These are phyloP conservation scores for Coenobita brevimanus DNA, from an alignment of 1,140 invertebrate genomes.

Conservation along the genomic window DNA sequence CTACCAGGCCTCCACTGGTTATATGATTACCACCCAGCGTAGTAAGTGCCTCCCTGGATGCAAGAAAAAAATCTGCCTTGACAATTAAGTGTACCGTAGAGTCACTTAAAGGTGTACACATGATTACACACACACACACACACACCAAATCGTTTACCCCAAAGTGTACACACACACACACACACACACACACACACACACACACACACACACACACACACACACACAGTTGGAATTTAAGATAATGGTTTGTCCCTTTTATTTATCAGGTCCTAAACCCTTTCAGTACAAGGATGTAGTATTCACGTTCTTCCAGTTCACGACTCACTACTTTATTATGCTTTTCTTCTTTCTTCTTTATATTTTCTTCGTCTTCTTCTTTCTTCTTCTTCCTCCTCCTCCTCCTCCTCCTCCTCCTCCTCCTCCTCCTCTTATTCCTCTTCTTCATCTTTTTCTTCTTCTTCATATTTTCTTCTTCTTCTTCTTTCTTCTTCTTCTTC, in stretches of 20 bases:
- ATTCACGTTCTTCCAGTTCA: background rate
- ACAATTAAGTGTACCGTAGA: too few species aligned
- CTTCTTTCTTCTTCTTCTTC: background rate
- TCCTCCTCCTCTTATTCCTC: background rate
- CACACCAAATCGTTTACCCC: too few species aligned
- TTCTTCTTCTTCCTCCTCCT: conserved; percentile 1
- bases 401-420: background rate
- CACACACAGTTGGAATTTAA: background rate
- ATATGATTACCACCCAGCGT: too few species aligned
- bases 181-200: conserved; percentile 13
- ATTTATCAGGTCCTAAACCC: too few species aligned
- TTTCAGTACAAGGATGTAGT: background rate
- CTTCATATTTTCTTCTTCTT: background rate
- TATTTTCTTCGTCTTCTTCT: background rate
- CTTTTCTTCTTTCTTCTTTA: background rate
- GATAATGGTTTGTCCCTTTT: too few species aligned
- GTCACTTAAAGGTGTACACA: too few species aligned
- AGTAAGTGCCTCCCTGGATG: too few species aligned
- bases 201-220: conserved; percentile 33
- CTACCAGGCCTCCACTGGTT: too few species aligned
- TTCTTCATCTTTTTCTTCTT: background rate
- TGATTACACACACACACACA: too few species aligned
- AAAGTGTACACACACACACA: background rate
- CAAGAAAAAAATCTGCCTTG: too few species aligned
- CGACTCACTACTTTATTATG: background rate